Percentiles rank a stretch among this genome's conserved stretches.
Conservation (phyloP, 2,888 invertebrate genomes). For the Ectobius pallidus region DNA sequence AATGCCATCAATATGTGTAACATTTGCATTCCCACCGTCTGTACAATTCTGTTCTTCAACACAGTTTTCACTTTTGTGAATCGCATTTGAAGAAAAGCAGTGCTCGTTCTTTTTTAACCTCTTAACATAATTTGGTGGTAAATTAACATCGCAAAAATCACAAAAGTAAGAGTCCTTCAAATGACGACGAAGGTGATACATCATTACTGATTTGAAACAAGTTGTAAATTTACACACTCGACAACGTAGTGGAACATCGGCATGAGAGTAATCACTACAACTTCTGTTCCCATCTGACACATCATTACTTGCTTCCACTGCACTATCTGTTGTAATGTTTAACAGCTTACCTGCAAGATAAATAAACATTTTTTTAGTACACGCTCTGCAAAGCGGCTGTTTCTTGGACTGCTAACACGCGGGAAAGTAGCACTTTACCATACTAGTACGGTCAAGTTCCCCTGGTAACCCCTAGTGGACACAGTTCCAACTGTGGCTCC, state of each 20-base stretch:
- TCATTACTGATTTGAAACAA: slow-evolving; percentile 15
- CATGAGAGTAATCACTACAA: background rate
- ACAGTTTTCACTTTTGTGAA: background rate
- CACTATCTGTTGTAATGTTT: background rate
- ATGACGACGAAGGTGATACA: slow-evolving; percentile 28
- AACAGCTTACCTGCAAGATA: background rate
- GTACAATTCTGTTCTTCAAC: background rate
- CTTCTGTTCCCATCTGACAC: background rate
- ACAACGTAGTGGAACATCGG: background rate
- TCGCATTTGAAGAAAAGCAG: too few relatives aligned
- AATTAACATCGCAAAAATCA: slow-evolving; percentile 20
- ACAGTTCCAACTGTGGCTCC: too few relatives aligned
- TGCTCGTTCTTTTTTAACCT: background rate
- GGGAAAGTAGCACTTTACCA: too few relatives aligned
- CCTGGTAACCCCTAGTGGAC: too few relatives aligned
- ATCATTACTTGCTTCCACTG: background rate
- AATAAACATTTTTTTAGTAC: too few relatives aligned
- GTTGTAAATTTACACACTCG: slow-evolving; percentile 24
- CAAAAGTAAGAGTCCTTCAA: slow-evolving; percentile 17
- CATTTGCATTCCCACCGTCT: background rate
- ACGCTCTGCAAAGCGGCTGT: too few relatives aligned
- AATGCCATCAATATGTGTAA: background rate
- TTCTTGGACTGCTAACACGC: too few relatives aligned
- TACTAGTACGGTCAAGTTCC: too few relatives aligned
- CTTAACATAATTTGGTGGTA: background rate